These are phyloP conservation scores for Melanargia galathea DNA, from an alignment of 2,888 invertebrate genomes.

Conservation along the genomic window DNA sequence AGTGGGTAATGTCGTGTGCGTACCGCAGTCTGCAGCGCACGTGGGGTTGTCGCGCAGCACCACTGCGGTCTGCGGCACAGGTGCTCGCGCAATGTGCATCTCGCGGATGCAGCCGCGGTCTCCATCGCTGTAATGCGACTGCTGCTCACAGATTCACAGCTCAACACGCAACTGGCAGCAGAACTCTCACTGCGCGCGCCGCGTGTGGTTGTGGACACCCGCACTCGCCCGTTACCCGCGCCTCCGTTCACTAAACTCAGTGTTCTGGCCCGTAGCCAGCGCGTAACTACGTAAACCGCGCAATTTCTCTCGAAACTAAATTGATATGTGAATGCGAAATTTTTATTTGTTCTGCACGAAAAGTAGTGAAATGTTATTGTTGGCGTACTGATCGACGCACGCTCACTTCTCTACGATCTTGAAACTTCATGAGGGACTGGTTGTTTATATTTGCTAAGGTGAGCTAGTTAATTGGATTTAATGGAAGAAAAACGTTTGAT, in stretches of 20 bases:
- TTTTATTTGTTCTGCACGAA: slow-evolving; percentile 67
- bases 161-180: slow-evolving; percentile 57
- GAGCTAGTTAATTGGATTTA: slow-evolving; percentile 23
- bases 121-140: slow-evolving; percentile 50
- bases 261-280: slow-evolving; percentile 63
- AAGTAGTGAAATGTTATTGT: slow-evolving; percentile 76
- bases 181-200: slow-evolving; percentile 80
- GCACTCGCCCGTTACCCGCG: slow-evolving; percentile 50
- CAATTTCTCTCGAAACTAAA: slow-evolving; percentile 72
- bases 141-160: too few relatives aligned
- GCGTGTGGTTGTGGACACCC: slow-evolving; percentile 71
- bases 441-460: slow-evolving; percentile 45
- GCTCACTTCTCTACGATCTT: slow-evolving; percentile 55
- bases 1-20: slow-evolving; percentile 10
- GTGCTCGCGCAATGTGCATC: slow-evolving; percentile 60
- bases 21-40: too few relatives aligned
- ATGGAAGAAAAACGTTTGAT: slow-evolving; percentile 4
- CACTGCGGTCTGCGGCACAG: slow-evolving; percentile 43
- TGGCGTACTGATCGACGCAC: slow-evolving; percentile 59
- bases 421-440: slow-evolving; percentile 73
- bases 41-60: slow-evolving; percentile 16
- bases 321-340: slow-evolving; percentile 77
- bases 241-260: slow-evolving; percentile 55
- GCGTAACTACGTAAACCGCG: slow-evolving; percentile 64
- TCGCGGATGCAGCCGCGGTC: slow-evolving; percentile 58